Evolutionary conservation across 2,888 invertebrate genomes (phyloP).

Genomic region (Agrochola lychnidis): DNA sequence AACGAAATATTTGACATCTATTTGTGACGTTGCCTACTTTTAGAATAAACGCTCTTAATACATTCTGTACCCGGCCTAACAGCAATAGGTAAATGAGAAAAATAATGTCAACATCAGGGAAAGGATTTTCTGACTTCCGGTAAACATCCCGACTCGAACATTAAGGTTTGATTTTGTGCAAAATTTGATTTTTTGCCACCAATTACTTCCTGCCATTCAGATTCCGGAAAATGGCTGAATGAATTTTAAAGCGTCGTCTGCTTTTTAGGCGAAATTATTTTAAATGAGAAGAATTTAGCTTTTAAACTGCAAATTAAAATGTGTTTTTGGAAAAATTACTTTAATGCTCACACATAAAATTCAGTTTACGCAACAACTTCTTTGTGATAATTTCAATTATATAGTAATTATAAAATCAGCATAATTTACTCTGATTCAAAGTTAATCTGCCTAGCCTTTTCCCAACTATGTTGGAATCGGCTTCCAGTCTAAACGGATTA

Average conservation of each 20-base stretch:
- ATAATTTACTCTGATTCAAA: not conserved
- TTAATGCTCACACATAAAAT: not conserved
- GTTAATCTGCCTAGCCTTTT: too few relatives aligned
- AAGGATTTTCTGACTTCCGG: conserved; percentile 21
- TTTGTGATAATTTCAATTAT: not conserved
- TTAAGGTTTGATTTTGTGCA: conserved; percentile 32
- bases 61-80: not conserved
- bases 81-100: not conserved
- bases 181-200: conserved; percentile 32
- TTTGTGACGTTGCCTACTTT: too few relatives aligned
- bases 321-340: not conserved
- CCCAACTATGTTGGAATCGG: too few relatives aligned
- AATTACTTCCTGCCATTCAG: conserved; percentile 3
- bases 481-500: too few relatives aligned
- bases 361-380: not conserved
- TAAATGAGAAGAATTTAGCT: not conserved
- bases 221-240: not conserved
- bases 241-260: conserved; percentile 2
- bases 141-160: conserved; percentile 13
- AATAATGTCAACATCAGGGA: not conserved
- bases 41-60: too few relatives aligned
- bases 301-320: not conserved
- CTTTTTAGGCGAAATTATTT: not conserved
- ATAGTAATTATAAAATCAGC: not conserved
- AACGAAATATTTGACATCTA: too few relatives aligned